Conservation (phyloP, 2,888 invertebrate genomes). For the Elgonia sp. region DNA sequence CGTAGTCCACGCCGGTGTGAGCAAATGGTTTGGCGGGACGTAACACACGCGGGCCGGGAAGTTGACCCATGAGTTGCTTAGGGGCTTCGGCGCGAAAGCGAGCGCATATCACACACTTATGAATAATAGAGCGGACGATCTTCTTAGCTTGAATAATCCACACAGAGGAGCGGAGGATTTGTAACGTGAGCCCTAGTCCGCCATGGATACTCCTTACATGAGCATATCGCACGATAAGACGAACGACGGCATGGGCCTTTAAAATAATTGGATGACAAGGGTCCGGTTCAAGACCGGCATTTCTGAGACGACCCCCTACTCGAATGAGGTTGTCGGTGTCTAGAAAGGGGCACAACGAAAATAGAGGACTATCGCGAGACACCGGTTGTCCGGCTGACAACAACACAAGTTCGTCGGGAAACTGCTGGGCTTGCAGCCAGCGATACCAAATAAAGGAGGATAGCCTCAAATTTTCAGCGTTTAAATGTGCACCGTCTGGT, state of each 20-base stretch:
- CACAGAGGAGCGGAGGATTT: not conserved
- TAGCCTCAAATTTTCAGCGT: not conserved
- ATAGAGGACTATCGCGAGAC: not conserved
- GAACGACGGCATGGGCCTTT: too few species aligned
- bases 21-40: not conserved
- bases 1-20: conserved; percentile 21
- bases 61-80: conserved; percentile 12
- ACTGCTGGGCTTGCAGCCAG: conserved; percentile 2
- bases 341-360: not conserved
- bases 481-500: too few species aligned
- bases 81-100: not conserved
- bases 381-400: too few species aligned
- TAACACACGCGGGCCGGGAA: not conserved
- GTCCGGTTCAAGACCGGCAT: too few species aligned
- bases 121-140: not conserved
- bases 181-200: not conserved
- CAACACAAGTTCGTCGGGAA: not conserved
- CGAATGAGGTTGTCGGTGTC: too few species aligned
- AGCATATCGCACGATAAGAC: too few species aligned
- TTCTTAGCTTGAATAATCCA: conserved; percentile 26
- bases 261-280: too few species aligned
- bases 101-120: conserved; percentile 23
- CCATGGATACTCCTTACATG: conserved; percentile 7
- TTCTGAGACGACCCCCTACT: too few species aligned
- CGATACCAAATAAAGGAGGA: conserved; percentile 5